These are phyloP conservation scores for Lonchura striata DNA, from an alignment of 2,113 vertebrate genomes.

Conservation along the genomic window DNA sequence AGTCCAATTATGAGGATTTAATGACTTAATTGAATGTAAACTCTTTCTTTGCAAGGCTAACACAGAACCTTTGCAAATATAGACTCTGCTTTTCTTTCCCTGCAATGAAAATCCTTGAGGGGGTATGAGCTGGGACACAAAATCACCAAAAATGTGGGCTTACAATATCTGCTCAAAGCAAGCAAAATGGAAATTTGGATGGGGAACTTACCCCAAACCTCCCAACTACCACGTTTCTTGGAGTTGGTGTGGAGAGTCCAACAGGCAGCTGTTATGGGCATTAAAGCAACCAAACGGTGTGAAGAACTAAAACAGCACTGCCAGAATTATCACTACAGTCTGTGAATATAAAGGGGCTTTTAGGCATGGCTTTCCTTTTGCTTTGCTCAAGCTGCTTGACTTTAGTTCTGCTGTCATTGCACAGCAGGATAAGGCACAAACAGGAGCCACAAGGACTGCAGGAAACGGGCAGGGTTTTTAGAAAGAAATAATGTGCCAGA, in stretches of 20 bases:
- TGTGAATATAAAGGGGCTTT: neutral
- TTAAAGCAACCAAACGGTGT: neutral
- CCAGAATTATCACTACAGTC: neutral
- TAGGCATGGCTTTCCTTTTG: neutral
- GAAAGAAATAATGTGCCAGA: neutral
- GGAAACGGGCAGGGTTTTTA: neutral
- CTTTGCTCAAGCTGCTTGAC: neutral
- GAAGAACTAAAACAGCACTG: neutral
- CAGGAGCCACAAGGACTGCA: neutral
- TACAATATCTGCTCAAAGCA: neutral
- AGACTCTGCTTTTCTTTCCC: neutral
- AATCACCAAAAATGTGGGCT: neutral
- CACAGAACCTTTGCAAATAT: neutral
- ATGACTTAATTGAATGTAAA: neutral
- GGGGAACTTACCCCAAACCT: neutral
- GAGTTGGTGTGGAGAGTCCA: neutral
- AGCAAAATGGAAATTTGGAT: neutral
- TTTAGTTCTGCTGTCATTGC: neutral
- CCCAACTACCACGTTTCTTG: neutral
- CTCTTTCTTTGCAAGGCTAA: neutral
- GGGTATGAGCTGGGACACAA: neutral
- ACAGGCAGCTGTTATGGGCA: neutral
- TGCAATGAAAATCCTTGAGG: neutral
- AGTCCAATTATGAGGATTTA: neutral
- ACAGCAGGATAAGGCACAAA: neutral